phyloP scores from a whole-genome alignment of 2,113 vertebrate genomes.

The Crotophaga sulcirostris region DNA sequence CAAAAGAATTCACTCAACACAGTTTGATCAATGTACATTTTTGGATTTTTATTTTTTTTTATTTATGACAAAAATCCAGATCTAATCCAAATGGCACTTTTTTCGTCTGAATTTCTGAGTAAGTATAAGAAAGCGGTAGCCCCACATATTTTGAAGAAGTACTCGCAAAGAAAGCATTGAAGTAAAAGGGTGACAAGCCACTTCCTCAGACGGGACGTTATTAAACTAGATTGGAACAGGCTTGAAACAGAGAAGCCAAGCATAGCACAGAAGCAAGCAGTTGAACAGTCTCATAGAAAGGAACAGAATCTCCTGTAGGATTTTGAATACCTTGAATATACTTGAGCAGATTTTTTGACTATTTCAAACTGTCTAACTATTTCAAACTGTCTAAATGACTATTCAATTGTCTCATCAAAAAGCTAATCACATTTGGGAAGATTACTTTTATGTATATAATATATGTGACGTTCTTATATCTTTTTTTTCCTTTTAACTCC shows the following conservation, averaged over 20 bases:
- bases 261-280: not conserved
- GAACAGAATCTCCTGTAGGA: not conserved
- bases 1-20: not conserved
- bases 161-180: not conserved
- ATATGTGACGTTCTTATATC: not conserved
- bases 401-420: too few species aligned
- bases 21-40: not conserved
- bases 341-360: not conserved
- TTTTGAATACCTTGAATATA: not conserved
- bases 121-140: not conserved
- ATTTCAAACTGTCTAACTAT: not conserved
- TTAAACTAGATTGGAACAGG: not conserved
- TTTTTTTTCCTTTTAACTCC: not conserved
- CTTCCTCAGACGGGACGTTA: not conserved
- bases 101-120: not conserved
- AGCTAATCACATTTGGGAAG: not conserved
- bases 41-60: not conserved
- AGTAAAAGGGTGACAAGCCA: not conserved
- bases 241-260: not conserved
- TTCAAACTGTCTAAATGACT: too few species aligned
- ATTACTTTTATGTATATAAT: not conserved
- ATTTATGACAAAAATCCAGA: not conserved
- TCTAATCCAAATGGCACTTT: not conserved
- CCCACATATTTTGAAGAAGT: not conserved
- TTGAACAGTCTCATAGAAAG: not conserved